Evolutionary conservation across 2,113 vertebrate species (phyloP).

Genomic region (Rhea pennata): DNA sequence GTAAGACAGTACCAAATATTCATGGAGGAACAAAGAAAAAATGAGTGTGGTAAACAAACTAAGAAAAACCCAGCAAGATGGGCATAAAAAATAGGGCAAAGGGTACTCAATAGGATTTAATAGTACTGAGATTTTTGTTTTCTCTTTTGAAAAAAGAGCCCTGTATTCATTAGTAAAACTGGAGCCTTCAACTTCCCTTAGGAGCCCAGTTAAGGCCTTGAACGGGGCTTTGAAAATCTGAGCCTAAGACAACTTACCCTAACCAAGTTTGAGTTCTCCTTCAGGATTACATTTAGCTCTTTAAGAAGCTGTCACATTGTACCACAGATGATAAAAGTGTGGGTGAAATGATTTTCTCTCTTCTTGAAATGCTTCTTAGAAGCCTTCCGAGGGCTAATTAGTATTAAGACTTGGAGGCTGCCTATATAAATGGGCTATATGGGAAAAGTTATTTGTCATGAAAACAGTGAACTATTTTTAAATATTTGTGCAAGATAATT

Average conservation of each 20-base stretch:
- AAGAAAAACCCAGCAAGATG: neutral
- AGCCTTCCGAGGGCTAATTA: conserved; percentile 42
- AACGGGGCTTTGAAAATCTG: conserved; percentile 11
- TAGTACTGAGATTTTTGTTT: neutral
- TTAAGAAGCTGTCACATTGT: conserved; percentile 9
- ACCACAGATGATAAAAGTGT: neutral
- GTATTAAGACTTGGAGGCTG: conserved; percentile 31
- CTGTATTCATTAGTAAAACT: conserved; percentile 9
- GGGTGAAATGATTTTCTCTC: conserved; percentile 12
- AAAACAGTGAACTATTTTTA: neutral
- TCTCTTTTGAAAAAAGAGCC: neutral
- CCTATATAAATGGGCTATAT: neutral
- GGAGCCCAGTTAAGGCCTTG: conserved; percentile 13
- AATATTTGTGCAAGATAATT: neutral
- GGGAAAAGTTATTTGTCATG: neutral
- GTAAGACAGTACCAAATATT: neutral
- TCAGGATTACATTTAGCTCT: neutral
- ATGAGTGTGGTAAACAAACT: neutral
- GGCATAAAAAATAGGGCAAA: neutral
- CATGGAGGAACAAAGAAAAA: neutral
- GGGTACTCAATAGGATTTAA: neutral
- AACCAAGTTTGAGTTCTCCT: neutral
- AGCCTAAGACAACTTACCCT: conserved; percentile 12
- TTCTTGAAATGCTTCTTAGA: neutral
- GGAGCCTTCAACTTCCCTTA: conserved; percentile 18